phyloP scores from a whole-genome alignment of 2,797 vertebrate genomes.

The Tamandua tetradactyla region DNA sequence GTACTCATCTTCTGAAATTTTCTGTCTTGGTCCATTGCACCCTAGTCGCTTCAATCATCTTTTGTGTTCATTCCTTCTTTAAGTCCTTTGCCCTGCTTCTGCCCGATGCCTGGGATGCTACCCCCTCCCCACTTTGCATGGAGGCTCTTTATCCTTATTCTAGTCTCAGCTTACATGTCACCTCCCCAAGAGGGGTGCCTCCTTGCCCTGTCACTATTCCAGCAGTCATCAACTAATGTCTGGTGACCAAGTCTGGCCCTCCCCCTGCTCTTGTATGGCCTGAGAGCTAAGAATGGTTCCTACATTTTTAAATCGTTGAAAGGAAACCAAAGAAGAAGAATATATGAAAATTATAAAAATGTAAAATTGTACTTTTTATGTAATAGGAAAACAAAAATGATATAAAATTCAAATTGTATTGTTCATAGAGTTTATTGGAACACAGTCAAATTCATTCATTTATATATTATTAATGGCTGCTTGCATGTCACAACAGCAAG shows the following conservation, averaged over 20 bases:
- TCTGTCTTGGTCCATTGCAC: background rate
- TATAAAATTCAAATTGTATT: constrained; percentile 32
- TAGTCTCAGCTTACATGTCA: background rate
- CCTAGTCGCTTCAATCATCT: background rate
- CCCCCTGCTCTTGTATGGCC: background rate
- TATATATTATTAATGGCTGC: background rate
- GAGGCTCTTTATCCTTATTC: background rate
- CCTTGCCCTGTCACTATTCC: background rate
- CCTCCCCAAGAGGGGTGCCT: background rate
- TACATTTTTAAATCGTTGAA: background rate
- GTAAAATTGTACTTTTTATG: background rate
- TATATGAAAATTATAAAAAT: background rate
- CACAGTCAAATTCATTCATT: background rate
- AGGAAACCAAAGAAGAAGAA: constrained; percentile 9
- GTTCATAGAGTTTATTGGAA: constrained; percentile 7
- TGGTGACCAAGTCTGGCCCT: background rate
- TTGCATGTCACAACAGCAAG: background rate
- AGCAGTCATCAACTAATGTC: background rate
- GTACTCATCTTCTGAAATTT: background rate
- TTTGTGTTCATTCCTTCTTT: background rate
- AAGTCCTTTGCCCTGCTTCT: background rate
- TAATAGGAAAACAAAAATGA: background rate
- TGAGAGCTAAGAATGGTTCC: background rate
- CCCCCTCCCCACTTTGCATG: background rate
- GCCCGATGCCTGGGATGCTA: background rate